Evolutionary conservation across 2,113 vertebrate species (phyloP).

Genomic region (Corythornis cristatus): DNA sequence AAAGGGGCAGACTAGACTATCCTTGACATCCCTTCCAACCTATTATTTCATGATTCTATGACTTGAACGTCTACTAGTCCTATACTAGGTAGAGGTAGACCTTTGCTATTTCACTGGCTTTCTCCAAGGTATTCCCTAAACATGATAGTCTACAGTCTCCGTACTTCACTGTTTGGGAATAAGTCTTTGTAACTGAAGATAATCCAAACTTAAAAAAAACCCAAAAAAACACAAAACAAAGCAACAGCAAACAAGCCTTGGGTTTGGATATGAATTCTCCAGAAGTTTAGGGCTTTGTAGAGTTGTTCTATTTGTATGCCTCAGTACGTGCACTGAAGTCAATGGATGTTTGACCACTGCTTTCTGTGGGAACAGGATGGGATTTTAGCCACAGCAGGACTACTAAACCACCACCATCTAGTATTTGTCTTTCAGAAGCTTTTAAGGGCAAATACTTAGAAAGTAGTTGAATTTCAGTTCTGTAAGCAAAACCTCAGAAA

Average conservation of each 20-base stretch:
- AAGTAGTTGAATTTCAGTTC: constrained; percentile 16
- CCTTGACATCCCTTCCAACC: too few relatives aligned
- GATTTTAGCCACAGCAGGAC: constrained; percentile 6
- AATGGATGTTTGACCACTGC: neutral
- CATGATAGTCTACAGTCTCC: neutral
- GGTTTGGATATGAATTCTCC: neutral
- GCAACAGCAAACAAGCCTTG: neutral
- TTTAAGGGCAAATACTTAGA: neutral
- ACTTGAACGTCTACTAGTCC: neutral
- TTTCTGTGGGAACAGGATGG: constrained; percentile 8
- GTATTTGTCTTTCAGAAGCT: neutral
- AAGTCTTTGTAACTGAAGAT: neutral
- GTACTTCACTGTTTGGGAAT: neutral
- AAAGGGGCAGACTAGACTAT: too few relatives aligned
- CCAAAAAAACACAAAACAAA: neutral
- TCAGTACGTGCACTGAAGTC: neutral
- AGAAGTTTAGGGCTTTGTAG: neutral
- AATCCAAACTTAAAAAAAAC: neutral
- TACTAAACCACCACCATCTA: constrained; percentile 1
- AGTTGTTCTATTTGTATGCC: neutral
- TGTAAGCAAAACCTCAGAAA: constrained; percentile 2
- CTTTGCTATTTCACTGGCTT: neutral
- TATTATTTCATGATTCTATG: too few relatives aligned
- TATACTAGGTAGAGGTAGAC: neutral
- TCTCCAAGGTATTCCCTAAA: neutral